Conservation (phyloP, 1,140 invertebrate species). For the Neodiprion virginianus region DNA sequence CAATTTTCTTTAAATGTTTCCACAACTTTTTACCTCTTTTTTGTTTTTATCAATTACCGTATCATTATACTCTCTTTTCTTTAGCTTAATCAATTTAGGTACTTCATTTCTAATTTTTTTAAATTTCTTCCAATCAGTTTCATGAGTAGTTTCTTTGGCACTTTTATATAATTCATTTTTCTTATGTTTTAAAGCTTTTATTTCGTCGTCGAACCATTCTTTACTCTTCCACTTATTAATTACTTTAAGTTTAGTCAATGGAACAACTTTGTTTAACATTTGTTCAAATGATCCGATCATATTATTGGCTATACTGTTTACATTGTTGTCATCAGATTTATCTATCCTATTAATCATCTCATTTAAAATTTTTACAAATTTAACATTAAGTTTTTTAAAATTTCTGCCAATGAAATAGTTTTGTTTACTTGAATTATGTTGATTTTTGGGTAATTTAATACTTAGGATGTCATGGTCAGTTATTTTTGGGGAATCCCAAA, state of each 20-base stretch:
- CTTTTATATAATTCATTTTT: slow-evolving; percentile 20
- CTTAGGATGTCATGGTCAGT: not conserved
- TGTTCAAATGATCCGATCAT: slow-evolving; percentile 18
- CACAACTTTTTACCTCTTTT: slow-evolving; percentile 21
- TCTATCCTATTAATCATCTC: slow-evolving; percentile 18
- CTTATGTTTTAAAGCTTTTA: slow-evolving; percentile 13
- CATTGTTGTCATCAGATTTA: slow-evolving; percentile 15
- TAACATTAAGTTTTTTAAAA: slow-evolving; percentile 17
- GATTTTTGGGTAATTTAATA: not conserved
- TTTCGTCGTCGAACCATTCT: slow-evolving; percentile 18
- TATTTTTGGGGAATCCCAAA: slow-evolving; percentile 4
- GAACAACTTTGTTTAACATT: slow-evolving; percentile 18
- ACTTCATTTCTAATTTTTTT: slow-evolving; percentile 21
- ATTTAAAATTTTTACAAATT: slow-evolving; percentile 21
- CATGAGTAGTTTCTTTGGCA: slow-evolving; percentile 16
- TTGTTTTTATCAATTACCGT: slow-evolving; percentile 16
- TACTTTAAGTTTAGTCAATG: slow-evolving; percentile 19
- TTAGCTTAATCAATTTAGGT: slow-evolving; percentile 14
- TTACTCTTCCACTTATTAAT: slow-evolving; percentile 20
- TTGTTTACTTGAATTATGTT: not conserved
- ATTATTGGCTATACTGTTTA: slow-evolving; percentile 17
- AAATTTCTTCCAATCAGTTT: slow-evolving; percentile 18
- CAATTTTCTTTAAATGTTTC: slow-evolving; percentile 22
- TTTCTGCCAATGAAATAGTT: slow-evolving; percentile 8
- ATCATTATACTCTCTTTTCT: slow-evolving; percentile 22